Base-by-base conservation (phyloP, 2,888 invertebrate species). In the Lacanobia wlatinum region DNA sequence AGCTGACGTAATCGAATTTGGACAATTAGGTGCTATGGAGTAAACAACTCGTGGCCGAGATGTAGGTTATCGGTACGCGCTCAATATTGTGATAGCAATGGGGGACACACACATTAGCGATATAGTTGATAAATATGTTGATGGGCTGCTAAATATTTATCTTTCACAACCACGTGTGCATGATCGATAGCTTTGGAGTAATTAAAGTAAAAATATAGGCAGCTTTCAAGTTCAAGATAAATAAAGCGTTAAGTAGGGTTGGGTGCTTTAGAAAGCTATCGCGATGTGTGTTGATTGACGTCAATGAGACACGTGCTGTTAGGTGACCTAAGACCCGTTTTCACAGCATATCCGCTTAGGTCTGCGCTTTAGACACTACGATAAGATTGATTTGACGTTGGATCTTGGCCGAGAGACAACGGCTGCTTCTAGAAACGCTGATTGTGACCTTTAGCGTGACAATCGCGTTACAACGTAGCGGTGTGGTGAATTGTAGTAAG, bases 31-130 rank as follows among this genome's bases (percentile, higher is more conserved):
- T 84, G 79, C 84, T 87, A 89, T 89, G 88, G 85, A 89, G 91
- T 92, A 93, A 94, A 93, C 91, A 91, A 89, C 87, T 87, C 83
- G 87, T 84, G 87, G 86, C 80, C 83, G 84, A 90, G 90, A 93
- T 92, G 91, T 93, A 89, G 94, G 93, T 94, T 94, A 94, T 92
- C 93, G 83, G 87, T 76, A 88, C 88, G 86, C 80, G 83, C 84
- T 82, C 86, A 80, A 82, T 84, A 78, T 65, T 84, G 70, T 82
- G 89, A 90, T 88, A 87, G 84, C 72, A 83, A 87, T 86, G 85
- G 84, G 85, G 85, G 85, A 82, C 87, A 85, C 86, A 88, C 88
- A 90, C 86, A 90, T 92, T 91, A 90, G 86, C 80, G 83, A 76
- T 82, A 84, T 55, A 82, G 70, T 64, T 78, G 76, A 84, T 87